A percentile compares a stretch with the other conserved stretches of the same genome.
Evolutionary conservation across 2,888 invertebrate genomes (phyloP).

Genomic region (Yponomeuta plumbellus): DNA sequence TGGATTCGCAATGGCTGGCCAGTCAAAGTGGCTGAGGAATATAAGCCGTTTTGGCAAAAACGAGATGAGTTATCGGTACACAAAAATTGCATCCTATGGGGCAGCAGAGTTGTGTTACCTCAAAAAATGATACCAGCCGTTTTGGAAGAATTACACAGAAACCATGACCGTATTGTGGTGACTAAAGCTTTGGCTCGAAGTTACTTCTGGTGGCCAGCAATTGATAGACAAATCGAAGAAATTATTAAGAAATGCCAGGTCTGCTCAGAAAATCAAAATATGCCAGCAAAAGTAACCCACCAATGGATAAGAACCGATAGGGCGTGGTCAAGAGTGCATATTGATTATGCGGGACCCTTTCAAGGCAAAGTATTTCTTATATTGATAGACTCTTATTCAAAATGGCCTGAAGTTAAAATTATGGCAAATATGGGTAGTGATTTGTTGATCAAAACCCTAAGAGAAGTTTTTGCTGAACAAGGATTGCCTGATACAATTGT

Average conservation of each 20-base stretch:
- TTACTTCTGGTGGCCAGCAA: constrained; percentile 20
- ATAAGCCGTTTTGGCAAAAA: constrained; percentile 6
- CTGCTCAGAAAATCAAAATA: too few species aligned
- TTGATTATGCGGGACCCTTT: constrained; percentile 12
- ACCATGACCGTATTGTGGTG: constrained; percentile 20
- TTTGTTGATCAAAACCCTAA: too few species aligned
- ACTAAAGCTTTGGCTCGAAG: constrained; percentile 20
- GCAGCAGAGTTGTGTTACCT: too few species aligned
- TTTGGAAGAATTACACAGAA: too few species aligned
- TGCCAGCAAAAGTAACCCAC: too few species aligned
- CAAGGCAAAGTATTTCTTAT: too few species aligned
- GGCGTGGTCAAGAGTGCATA: not conserved
- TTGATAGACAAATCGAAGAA: constrained; percentile 21
- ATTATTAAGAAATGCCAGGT: too few species aligned
- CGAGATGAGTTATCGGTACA: constrained; percentile 9
- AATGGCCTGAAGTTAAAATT: too few species aligned
- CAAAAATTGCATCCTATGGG: constrained; percentile 21
- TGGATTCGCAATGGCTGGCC: constrained; percentile 11
- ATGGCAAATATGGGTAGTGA: too few species aligned
- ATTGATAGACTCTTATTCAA: too few species aligned
- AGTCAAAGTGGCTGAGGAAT: not conserved
- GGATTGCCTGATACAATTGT: constrained; percentile 15
- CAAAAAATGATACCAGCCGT: too few species aligned
- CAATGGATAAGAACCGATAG: constrained; percentile 10
- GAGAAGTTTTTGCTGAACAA: too few species aligned